Conservation (phyloP, 2,888 invertebrate species). For the Raillietiella orientalis region DNA sequence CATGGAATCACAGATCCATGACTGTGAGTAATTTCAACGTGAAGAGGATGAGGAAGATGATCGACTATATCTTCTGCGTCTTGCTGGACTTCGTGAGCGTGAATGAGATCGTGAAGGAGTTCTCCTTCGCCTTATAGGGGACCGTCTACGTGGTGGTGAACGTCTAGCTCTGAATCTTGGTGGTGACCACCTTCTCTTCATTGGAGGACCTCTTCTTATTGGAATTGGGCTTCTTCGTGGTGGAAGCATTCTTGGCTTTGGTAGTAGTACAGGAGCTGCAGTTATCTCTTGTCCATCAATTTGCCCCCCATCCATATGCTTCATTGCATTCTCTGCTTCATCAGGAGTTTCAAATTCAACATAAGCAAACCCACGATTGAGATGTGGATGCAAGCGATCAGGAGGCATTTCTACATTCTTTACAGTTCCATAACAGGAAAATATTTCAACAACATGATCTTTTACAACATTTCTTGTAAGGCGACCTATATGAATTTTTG, state of each 20-base stretch:
- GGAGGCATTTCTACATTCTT: conserved; percentile 63
- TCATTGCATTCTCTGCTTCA: conserved; percentile 93
- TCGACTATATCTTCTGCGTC: no score
- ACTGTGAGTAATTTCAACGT: no score
- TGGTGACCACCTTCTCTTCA: conserved; percentile 8
- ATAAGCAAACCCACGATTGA: conserved; percentile 76
- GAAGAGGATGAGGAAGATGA: no score
- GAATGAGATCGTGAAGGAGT: no score
- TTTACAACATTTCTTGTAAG: conserved; percentile 70
- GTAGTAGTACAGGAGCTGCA: conserved; percentile 60
- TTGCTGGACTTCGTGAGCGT: no score
- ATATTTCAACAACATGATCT: conserved; percentile 67
- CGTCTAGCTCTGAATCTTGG: no score
- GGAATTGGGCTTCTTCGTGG: conserved; percentile 11
- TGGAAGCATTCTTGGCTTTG: conserved; percentile 11
- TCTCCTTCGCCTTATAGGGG: no score
- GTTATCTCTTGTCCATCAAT: conserved; percentile 87
- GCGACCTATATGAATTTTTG: conserved; percentile 73
- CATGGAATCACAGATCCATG: no score
- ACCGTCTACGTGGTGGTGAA: no score
- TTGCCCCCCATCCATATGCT: conserved; percentile 97
- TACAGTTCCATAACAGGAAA: conserved; percentile 49
- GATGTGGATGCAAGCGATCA: conserved; percentile 55
- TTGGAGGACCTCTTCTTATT: conserved; percentile 8
- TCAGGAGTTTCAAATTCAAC: conserved; percentile 76